Base-by-base conservation (phyloP, 2,113 vertebrate species). In the Antechinus flavipes region DNA sequence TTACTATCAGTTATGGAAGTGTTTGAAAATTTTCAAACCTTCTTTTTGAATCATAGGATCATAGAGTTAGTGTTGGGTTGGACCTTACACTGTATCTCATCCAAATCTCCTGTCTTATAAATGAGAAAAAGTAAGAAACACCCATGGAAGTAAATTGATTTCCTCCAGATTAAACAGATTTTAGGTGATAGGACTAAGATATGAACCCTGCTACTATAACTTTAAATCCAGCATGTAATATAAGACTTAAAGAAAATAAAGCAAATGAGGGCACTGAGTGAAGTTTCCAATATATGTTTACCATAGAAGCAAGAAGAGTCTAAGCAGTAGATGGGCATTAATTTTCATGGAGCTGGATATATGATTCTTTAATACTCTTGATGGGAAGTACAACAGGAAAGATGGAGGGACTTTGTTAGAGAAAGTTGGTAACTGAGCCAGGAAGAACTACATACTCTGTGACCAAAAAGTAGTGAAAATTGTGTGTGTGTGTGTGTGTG, bases 1-100 rank as follows among this genome's bases (percentile, higher is more conserved):
- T 54, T 90, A 92, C 92, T 92, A 12, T 61, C 91, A 94, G 0
- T 2, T 25, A 55, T 58, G 52, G 46, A 76, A 95, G 23, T n/a
- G 55, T 50, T 49, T 6, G 23, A 58, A 53, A 92, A 96, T 54
- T 56, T 95, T 90, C 25, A 93, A n/a, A 26, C 35, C 58, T 8
- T 55, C 8, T 25, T 94, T 90, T 96, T 93, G 14, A 84, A 46
- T 61, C 92, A 76, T 53, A 8, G 56, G 25, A 10, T 95, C 47
- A n/a, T 76, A n/a, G 4, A n/a, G 4, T 76, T 76, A n/a, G 61
- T 76, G 61, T n/a, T 76, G 35, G 61, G 35, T 35, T 76, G 61
- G 14, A 76, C 16, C 12, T 76, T 76, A 76, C 0, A 76, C 14
- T 76, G 5, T 14, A 76, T 19, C 61, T 76, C 4, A n/a, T 76